These are phyloP conservation scores for Leptinotarsa undecemlineata DNA, from an alignment of 1,140 invertebrate genomes.

Conservation along the genomic window DNA sequence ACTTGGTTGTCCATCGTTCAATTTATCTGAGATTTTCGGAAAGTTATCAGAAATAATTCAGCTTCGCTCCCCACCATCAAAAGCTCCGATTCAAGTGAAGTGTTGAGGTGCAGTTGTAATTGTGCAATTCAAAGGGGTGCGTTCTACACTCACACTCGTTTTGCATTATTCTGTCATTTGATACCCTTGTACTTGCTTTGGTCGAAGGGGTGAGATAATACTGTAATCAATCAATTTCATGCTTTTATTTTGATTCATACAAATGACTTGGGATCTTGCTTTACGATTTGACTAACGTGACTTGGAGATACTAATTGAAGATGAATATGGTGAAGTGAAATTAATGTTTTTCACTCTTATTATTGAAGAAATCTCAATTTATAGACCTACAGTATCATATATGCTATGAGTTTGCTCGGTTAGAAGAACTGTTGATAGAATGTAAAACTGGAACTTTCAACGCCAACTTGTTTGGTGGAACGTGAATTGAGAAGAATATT, in stretches of 20 bases:
- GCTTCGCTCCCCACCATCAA: neutral
- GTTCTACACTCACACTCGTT: neutral
- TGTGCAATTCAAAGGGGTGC: neutral
- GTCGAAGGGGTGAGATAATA: conserved; percentile 32
- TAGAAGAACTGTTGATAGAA: too few species aligned
- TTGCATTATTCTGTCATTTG: conserved; percentile 23
- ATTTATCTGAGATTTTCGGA: neutral
- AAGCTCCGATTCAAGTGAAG: neutral
- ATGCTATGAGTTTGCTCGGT: too few species aligned
- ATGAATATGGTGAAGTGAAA: too few species aligned
- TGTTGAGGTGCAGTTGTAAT: neutral
- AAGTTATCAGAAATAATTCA: neutral
- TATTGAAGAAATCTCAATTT: too few species aligned
- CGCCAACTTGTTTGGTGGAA: too few species aligned
- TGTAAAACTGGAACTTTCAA: too few species aligned
- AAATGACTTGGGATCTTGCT: neutral
- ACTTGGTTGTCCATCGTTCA: neutral
- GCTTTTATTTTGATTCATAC: neutral
- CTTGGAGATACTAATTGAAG: too few species aligned
- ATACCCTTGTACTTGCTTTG: conserved; percentile 23
- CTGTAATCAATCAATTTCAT: conserved; percentile 30
- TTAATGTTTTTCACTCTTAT: too few species aligned
- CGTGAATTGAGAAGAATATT: too few species aligned
- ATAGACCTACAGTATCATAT: too few species aligned
- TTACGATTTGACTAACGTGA: too few species aligned